Evolutionary conservation across 2,888 invertebrate genomes (phyloP).

Genomic region (Metopia argyrocephala): DNA sequence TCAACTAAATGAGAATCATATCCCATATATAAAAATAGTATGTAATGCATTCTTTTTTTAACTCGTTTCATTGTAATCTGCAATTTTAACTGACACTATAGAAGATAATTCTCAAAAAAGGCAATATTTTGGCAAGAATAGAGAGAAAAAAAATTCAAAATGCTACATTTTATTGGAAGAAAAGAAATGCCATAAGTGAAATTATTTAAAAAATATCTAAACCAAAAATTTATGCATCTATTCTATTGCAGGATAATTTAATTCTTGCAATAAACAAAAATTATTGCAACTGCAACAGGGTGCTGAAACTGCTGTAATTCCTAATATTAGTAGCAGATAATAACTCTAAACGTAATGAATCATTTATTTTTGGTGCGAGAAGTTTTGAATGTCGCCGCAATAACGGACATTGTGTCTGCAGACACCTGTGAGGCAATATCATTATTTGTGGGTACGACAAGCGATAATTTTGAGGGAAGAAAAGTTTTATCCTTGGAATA

Average conservation of each 20-base stretch:
- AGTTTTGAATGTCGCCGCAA: slow-evolving; percentile 83
- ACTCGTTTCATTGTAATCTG: too few relatives aligned
- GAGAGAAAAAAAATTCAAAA: too few relatives aligned
- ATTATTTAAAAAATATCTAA: slow-evolving; percentile 79
- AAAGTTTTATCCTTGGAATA: slow-evolving; percentile 93
- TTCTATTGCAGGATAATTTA: slow-evolving; percentile 84
- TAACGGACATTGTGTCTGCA: slow-evolving; percentile 83
- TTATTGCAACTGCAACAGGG: slow-evolving; percentile 84
- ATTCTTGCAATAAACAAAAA: slow-evolving; percentile 91
- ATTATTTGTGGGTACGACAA: slow-evolving; percentile 92
- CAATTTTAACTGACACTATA: too few relatives aligned
- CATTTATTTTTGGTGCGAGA: slow-evolving; percentile 84
- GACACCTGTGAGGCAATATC: slow-evolving; percentile 92
- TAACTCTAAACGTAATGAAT: slow-evolving; percentile 81
- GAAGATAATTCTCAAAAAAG: too few relatives aligned
- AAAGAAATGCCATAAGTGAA: too few relatives aligned
- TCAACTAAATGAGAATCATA: too few relatives aligned
- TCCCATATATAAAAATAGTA: too few relatives aligned
- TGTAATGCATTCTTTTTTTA: too few relatives aligned
- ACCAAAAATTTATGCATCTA: slow-evolving; percentile 80
- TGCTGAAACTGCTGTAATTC: slow-evolving; percentile 94
- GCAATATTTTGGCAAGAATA: too few relatives aligned
- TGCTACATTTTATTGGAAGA: too few relatives aligned
- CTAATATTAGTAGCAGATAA: slow-evolving; percentile 95
- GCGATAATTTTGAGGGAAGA: slow-evolving; percentile 90